Evolutionary conservation across 2,888 invertebrate genomes (phyloP), one percentile per base, ranked within the genome.

Genomic region (Platycheirus albimanus): DNA sequence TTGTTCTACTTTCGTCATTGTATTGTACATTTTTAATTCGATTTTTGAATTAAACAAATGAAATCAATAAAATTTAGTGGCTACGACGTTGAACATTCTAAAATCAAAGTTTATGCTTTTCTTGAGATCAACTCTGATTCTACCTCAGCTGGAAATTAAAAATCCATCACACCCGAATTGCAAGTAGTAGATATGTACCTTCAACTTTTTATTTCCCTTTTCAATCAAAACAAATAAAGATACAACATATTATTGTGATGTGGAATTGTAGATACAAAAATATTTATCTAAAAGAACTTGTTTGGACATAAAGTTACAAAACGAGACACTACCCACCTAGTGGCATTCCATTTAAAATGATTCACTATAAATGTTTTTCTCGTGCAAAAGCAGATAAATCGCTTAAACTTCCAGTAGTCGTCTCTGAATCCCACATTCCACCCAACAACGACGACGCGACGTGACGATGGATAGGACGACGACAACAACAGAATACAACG

Each of bases 261-360:
- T n/a, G n/a, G n/a, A n/a, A n/a, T n/a, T n/a, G 28, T 43, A 28
- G 30, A 61, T 45, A 11, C n/a, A 30, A 49, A 51, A 17, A 20
- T 47, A 30, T 64, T 70, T 76, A 75, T 76, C 52, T 49, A 30
- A 45, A 77, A 67, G 72, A 83, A 83, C 81, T 83, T 83, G 81
- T 83, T 83, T 64, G 66, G 81, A 72, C 77, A 77, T 77, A 67
- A 67, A 72, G 66, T 56, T 54, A 77, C 61, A 77, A 77, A 72
- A 83, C 81, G 63, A 63, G 61, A 67, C 63, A 67, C 67, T 83
- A 72, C 81, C 81, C 81, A 72, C 81, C 71, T 67, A 77, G 77
- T 72, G 67, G 33, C 81, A 83, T 83, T 77, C 81, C 81, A 63
- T 67, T 67, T 77, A 47, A 83, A 83, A 69, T 83, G 81, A 83